These are phyloP conservation scores for Xiphydria camelus DNA, from an alignment of 2,888 invertebrate species.

Conservation along the genomic window DNA sequence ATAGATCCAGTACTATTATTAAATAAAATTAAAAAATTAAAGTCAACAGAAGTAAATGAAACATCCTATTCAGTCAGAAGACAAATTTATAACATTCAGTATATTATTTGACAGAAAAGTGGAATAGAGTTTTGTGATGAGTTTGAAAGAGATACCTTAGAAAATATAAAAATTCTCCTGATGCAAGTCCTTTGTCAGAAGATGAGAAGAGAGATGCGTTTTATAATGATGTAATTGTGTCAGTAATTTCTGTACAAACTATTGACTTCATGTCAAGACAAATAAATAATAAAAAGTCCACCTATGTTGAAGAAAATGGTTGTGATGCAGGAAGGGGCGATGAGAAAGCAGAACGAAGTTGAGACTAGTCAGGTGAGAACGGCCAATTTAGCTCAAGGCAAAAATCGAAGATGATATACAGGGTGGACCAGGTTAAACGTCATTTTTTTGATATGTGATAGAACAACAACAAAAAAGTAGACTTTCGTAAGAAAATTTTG, in stretches of 20 bases:
- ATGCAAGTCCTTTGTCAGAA: constrained; percentile 14
- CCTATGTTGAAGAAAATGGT: constrained; percentile 14
- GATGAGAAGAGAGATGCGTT: constrained; percentile 15
- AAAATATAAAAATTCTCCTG: constrained; percentile 14
- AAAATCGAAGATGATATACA: no score
- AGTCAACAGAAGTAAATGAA: constrained; percentile 22
- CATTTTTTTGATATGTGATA: no score
- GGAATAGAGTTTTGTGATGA: constrained; percentile 14
- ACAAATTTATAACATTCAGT: constrained; percentile 18
- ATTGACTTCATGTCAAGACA: constrained; percentile 16
- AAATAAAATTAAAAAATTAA: constrained; percentile 20
- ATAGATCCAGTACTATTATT: constrained; percentile 22
- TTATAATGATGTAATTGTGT: constrained; percentile 10
- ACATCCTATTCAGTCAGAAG: constrained; percentile 20
- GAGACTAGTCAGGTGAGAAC: no score
- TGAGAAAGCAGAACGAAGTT: no score
- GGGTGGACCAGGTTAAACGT: no score
- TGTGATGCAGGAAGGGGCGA: constrained; percentile 16
- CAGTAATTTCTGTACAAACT: constrained; percentile 14
- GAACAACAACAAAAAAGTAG: no score
- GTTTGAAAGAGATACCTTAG: constrained; percentile 16
- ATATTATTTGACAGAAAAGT: constrained; percentile 16
- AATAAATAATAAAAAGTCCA: constrained; percentile 9
- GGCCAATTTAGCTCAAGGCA: no score
- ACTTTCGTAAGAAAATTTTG: no score